Evolutionary conservation across 2,113 vertebrate genomes (phyloP), one percentile per base, ranked within the genome.

Genomic region (Bufo gargarizans): DNA sequence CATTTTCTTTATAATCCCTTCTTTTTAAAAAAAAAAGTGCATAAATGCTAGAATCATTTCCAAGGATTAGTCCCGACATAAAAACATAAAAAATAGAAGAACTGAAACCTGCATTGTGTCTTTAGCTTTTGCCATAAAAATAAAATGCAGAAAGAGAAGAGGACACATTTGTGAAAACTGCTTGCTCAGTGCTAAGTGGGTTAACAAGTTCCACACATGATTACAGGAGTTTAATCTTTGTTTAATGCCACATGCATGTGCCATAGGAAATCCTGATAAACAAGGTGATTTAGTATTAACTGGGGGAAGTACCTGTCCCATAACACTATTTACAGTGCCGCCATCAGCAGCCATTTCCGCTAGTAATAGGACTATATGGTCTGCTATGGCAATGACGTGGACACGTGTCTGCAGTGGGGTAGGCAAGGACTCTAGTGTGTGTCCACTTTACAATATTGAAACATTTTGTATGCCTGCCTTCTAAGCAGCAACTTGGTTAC

Each of bases 161-260:
- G 77, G 72, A 82, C 71, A 83, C 71, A 84, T 77, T 89, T 91
- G 90, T 90, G 91, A 92, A 93, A 92, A 91, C 91, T 91, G 92
- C 92, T 94, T 90, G 87, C 92, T 94, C 92, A 91, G 94, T 94
- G 95, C 90, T 90, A 84, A 93, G 93, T 94, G 93, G 92, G 92
- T 92, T 43, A 78, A 90, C 90, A 93, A 92, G 91, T 58, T 65
- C 58, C 90, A 81, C 84, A 89, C 90, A 74, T 86, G 90, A 81
- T 90, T 77, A 91, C 77, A 92, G 91, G 90, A 93, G 91, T 91
- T 89, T 90, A 82, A 63, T 92, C 91, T 87, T 90, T 91, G 87
- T 92, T 92, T 92, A 89, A 93, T 91, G 92, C 90, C 93, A 91
- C 95, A 94, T 95, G 95, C 95, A 94, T 89, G 89, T 92, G 91